A percentile compares a stretch with the other conserved stretches of the same genome.
Conservation (phyloP, 2,797 vertebrate species). For the Mormyrus hasselquistii region DNA sequence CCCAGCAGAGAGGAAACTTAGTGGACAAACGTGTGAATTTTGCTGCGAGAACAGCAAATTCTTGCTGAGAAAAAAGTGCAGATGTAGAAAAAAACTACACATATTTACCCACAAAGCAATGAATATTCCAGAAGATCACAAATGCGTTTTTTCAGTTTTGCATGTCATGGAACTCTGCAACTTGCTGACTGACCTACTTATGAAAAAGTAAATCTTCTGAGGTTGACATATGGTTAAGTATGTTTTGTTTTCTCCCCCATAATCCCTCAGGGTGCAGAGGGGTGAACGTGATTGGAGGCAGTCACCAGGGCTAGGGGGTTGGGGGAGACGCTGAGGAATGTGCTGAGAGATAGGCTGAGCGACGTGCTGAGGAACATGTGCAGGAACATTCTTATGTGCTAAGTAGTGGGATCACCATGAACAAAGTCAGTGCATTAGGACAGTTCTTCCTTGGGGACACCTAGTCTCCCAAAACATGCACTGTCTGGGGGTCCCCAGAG, state of each 20-base stretch:
- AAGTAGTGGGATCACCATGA: neutral
- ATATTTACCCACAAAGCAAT: neutral
- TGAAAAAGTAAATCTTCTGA: neutral
- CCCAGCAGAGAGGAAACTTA: neutral
- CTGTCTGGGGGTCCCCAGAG: neutral
- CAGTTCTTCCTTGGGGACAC: neutral
- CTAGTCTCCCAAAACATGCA: neutral
- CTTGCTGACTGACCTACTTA: neutral
- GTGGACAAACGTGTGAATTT: neutral
- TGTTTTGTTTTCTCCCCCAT: neutral
- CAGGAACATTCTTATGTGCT: neutral
- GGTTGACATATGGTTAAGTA: conserved; percentile 3
- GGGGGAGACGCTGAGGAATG: neutral
- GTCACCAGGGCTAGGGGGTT: neutral
- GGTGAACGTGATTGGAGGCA: neutral
- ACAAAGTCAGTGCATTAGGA: neutral
- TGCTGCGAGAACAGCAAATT: neutral
- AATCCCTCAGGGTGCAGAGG: neutral
- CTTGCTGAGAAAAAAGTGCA: neutral
- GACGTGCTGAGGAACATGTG: neutral
- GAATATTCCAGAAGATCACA: neutral
- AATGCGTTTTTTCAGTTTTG: neutral
- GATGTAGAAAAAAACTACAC: neutral
- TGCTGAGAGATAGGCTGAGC: neutral
- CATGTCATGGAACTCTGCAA: neutral